Evolutionary conservation across 2,888 invertebrate genomes (phyloP), one percentile per base, ranked within the genome.

Genomic region (Hemistola chrysoprasaria): DNA sequence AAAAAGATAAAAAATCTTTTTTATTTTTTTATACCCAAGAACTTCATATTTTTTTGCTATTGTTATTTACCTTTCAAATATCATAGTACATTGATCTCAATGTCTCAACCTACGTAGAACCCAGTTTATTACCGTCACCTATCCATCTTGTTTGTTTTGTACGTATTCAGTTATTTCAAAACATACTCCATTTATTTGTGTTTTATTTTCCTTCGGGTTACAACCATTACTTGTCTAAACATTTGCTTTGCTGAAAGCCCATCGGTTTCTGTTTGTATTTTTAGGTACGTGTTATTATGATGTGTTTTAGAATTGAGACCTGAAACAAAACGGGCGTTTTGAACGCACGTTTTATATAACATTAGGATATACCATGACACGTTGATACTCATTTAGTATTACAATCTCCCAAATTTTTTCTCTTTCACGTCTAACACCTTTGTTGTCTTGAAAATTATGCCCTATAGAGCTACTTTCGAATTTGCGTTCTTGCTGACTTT

Each of bases 141-240:
- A 49, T 41, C 46, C 47, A 39, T 47, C 49, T 44, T 49, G 46
- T 62, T 56, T 55, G 57, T 46, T 48, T 44, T 48, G 34, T 36
- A 40, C 47, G 50, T 45, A 58, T 59, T 62, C 61, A 62, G 60
- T 61, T 63, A 69, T 69, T 68, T 59, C 54, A 58, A 65, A 66
- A 56, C 53, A 59, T 56, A 55, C 42, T 50, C 41, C 42, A 41
- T 59, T 61, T 65, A 62, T 69, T 68, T 71, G 60, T 68, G 59
- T 65, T 69, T 68, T 65, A 71, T 70, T 66, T 66, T 68, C 63
- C 59, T 63, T 56, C 50, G 51, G 61, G 59, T 58, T 52, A 51
- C 61, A 53, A 57, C 79, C 78, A 81, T 82, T 81, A 80, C 77
- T 69, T 64, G 64, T 25, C 42, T 64, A 71, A 80, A 82, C 69